A percentile compares a stretch with the other conserved stretches of the same genome.
Conservation (phyloP, 2,888 invertebrate species). For the Caenorhabditis sp. region DNA sequence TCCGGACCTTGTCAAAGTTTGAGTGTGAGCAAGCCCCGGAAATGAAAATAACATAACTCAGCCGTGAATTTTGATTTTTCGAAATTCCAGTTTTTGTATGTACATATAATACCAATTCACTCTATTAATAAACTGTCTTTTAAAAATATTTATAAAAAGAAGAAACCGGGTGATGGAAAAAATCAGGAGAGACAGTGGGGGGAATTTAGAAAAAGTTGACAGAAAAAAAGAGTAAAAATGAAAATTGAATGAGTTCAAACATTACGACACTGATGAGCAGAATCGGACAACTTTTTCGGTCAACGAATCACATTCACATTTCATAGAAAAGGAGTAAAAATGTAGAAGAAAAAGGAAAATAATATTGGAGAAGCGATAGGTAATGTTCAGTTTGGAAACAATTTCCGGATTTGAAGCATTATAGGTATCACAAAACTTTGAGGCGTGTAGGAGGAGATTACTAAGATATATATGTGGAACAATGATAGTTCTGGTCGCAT, state of each 20-base stretch:
- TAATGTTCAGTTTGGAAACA: slow-evolving; percentile 22
- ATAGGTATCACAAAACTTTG: slow-evolving; percentile 33
- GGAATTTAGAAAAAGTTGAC: slow-evolving; percentile 6
- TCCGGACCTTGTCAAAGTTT: slow-evolving; percentile 53
- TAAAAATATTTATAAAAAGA: slow-evolving; percentile 6
- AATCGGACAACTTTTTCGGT: slow-evolving; percentile 24
- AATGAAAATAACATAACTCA: no score
- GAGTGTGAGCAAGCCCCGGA: no score
- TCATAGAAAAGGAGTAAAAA: slow-evolving; percentile 31
- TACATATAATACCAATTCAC: not conserved
- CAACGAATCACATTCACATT: slow-evolving; percentile 56
- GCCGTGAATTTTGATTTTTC: no score
- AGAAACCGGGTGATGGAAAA: slow-evolving; percentile 35
- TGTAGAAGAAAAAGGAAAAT: slow-evolving; percentile 1
- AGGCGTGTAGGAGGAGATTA: slow-evolving; percentile 8
- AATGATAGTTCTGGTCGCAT: no score
- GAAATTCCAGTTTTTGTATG: not conserved
- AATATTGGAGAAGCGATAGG: slow-evolving; percentile 22
- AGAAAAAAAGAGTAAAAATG: slow-evolving; percentile 21
- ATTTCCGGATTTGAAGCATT: slow-evolving; percentile 12
- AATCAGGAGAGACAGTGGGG: not conserved
- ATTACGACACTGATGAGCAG: slow-evolving; percentile 25
- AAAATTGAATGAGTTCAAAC: slow-evolving; percentile 50
- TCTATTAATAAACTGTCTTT: not conserved
- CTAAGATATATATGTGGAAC: no score